Evolutionary conservation across 2,888 invertebrate genomes (phyloP).

Genomic region (Belgica antarctica): DNA sequence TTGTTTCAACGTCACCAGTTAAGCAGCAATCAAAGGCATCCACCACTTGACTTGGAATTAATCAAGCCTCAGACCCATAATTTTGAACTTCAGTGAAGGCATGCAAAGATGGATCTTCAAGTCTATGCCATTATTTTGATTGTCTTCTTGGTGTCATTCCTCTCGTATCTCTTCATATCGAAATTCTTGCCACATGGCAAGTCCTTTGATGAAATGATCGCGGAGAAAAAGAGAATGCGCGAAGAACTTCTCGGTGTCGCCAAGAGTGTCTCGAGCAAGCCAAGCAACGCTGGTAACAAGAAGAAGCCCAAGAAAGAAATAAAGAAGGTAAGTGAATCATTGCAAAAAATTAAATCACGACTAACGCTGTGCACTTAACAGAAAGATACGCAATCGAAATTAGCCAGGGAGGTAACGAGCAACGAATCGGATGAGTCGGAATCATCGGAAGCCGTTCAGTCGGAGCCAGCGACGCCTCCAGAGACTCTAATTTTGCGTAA

Average conservation of each 20-base stretch:
- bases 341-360: not conserved
- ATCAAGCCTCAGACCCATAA: not conserved
- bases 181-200: constrained; percentile 54
- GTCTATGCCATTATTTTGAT: constrained; percentile 54
- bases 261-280: constrained; percentile 45
- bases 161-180: constrained; percentile 53
- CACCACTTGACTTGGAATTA: not conserved
- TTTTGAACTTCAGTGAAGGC: constrained; percentile 2
- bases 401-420: constrained; percentile 13
- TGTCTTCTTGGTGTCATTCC: constrained; percentile 53
- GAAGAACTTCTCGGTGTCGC: constrained; percentile 53
- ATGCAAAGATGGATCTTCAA: constrained; percentile 53
- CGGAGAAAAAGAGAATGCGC: constrained; percentile 53
- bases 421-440: constrained; percentile 30
- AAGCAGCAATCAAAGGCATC: no score
- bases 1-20: not conserved
- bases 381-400: not conserved
- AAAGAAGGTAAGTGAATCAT: constrained; percentile 40
- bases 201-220: constrained; percentile 55
- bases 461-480: constrained; percentile 13
- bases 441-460: not conserved
- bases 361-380: constrained; percentile 21
- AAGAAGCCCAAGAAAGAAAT: constrained; percentile 44
- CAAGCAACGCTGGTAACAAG: constrained; percentile 21
- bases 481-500: not conserved